Evolutionary conservation across 2,888 invertebrate genomes (phyloP), one percentile per base, ranked within the genome.

Genomic region (Thalpophila matura): DNA sequence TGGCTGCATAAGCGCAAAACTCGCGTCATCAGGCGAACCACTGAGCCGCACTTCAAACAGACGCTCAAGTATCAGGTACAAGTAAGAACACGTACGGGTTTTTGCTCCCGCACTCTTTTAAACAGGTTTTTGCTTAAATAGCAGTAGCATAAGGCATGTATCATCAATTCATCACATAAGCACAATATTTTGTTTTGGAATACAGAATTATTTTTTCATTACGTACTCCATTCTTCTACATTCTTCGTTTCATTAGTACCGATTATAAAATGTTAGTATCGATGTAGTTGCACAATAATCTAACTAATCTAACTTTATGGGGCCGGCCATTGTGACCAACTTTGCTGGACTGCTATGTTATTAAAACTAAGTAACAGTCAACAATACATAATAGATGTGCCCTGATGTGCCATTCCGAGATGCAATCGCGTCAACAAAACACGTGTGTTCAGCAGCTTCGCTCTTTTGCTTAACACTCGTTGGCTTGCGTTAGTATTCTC

Each of bases 1-100:
- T 97, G 98, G 96, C 95, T 98, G 63, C 98, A 98, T 90, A 99
- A 99, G 92, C 97, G 98, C 85, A 99, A 99, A 92, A 99, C 99
- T 1, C 96, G 98, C 43, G 97, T 98, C 26, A 96, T 97, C 18
- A 96, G 97, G 54, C 97, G 97, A 85, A 97, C 97, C 49, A 96
- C 96, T 58, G 98, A 98, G 86, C 99, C 99, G 4, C 96, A 97
- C 82, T 99, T 97, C 93, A 96, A 97, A 60, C 98, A 98, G 90
- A 98, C 98, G 31, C 96, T 99, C 75, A 97, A 98, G 86, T 99
- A 99, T 91, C 97, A 97, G 94, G 96, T 93, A 73, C 71, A 71
- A 64, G 64, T 63, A 55, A 66, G 74, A 55, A 64, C 58, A 64
- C 69, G 74, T 56, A 69, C 74, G 70, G 74, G 31, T 26, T 49